These are phyloP conservation scores for Bedellia somnulentella DNA, from an alignment of 2,888 invertebrate species.

Conservation along the genomic window DNA sequence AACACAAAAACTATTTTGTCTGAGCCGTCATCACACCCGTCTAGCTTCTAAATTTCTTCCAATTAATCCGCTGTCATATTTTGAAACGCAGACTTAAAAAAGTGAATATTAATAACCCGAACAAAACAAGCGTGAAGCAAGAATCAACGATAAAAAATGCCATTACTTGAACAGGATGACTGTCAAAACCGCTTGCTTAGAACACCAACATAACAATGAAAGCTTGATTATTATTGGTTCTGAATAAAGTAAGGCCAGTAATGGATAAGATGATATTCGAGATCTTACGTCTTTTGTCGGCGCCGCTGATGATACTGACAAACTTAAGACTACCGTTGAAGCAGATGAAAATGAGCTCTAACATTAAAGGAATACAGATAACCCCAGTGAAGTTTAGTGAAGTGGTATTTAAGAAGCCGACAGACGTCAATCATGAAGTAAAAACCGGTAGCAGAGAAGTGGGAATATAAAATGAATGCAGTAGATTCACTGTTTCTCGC, in stretches of 20 bases:
- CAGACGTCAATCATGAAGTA: slow-evolving; percentile 59
- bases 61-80: too few relatives aligned
- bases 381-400: slow-evolving; percentile 13
- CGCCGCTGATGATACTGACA: slow-evolving; percentile 42
- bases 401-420: slow-evolving; percentile 44
- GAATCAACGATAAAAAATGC: too few relatives aligned
- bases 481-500: neutral
- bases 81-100: too few relatives aligned
- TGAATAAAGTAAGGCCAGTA: slow-evolving; percentile 40
- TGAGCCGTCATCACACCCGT: too few relatives aligned
- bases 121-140: too few relatives aligned
- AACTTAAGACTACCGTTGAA: slow-evolving; percentile 7
- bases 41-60: too few relatives aligned
- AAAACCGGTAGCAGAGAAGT: slow-evolving; percentile 56
- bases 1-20: too few relatives aligned
- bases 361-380: slow-evolving; percentile 10
- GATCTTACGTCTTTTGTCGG: slow-evolving; percentile 42
- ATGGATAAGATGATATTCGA: slow-evolving; percentile 58
- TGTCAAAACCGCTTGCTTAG: slow-evolving; percentile 4
- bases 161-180: slow-evolving; percentile 5
- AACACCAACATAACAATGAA: slow-evolving; percentile 9
- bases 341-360: slow-evolving; percentile 17
- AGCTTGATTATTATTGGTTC: slow-evolving; percentile 51
- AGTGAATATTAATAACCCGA: too few relatives aligned
- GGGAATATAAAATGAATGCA: slow-evolving; percentile 8